Evolutionary conservation across 2,888 invertebrate species (phyloP), one percentile per base, ranked within the genome.

Genomic region (Diploptera punctata): DNA sequence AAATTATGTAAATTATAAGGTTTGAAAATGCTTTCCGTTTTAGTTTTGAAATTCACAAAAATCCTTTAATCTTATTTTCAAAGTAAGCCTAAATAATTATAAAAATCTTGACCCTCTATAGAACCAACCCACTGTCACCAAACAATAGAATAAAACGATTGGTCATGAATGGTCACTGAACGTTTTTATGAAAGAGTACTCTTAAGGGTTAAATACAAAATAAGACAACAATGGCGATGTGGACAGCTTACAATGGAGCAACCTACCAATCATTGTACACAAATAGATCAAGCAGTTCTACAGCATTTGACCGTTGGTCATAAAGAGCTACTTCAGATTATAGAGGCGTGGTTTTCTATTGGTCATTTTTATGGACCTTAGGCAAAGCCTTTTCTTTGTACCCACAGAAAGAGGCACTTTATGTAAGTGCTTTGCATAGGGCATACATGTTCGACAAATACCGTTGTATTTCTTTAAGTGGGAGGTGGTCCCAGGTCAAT

Each of bases 301-400:
- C 10, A 29, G 7, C n/a, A 24, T 29, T 54, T 65, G 65, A 65
- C 65, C 65, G 65, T 44, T 65, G 65, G 65, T 65, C 65, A 65
- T 47, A 26, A 44, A 65, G 29, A 19, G 24, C 2, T 24, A 16
- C 7, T 24, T 5, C 26, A 7, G 33, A 33, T 33, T 33, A 10
- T 1, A 54, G n/a, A 29, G 57, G 57, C 29, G 26, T 57, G 57
- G 57, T n/a, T 29, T 24, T 0, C 16, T 57, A 33, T 52, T 18
- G 21, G 21, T 21, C 52, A 18, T 21, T 52, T 52, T 29, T 57
- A 26, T n/a, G 57, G n/a, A 29, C 29, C 54, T 33, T 7, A 18
- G 44, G 9, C 3, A 18, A 18, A 19, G 54, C 21, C 21, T 24
- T 24, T 10, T 24, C 4, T 57, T 57, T 57, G 16, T 29, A 4